Base-by-base conservation (phyloP, 1,140 invertebrate species). In the Drosophila kanapiae region DNA sequence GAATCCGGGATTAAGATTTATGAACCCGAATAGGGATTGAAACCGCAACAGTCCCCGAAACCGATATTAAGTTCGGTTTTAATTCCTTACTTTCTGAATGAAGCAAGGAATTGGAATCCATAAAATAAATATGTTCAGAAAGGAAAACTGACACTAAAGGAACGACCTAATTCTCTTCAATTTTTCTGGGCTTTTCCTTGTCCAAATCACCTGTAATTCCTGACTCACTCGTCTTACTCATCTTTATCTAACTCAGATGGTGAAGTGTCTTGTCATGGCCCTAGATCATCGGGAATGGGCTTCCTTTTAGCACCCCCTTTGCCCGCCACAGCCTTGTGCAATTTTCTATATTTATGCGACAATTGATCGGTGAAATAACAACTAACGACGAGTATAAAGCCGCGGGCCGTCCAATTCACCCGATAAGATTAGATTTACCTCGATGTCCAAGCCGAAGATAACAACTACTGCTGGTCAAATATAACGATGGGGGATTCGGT, bases 361-460 rank as follows among this genome's bases (percentile, higher is more conserved):
- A 72, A 72, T 71, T 45, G 18, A 75, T 74, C 57, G 69, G 35
- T 10, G 40, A 47, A 82, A 85, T 54, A 85, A 61, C 77, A 77
- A 65, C 31, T 61, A 70, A 58, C 65, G 14, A 60, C 8, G 18
- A 16, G 45, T 27, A 62, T 64, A 82, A 67, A 57, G 64, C 48
- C 37, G 54, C 60, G n/a, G 54, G 53, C 53, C 53, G 16, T 38
- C 53, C 49, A 75, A 63, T 78, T 51, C 47, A 54, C 6, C 33
- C 38, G 81, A 83, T 83, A 76, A 83, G 81, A 83, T 83, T 79
- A 83, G 81, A 83, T 79, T 79, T 43, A 58, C 35, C 42, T 13
- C 58, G 27, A 59, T 51, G 43, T 43, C 53, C 60, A 56, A 62
- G 43, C 37, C 43, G 10, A 43, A 61, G 70, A 75, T 75, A 70